Evolutionary conservation across 2,113 vertebrate species (phyloP).

Genomic region (Cynopterus brachyotis): DNA sequence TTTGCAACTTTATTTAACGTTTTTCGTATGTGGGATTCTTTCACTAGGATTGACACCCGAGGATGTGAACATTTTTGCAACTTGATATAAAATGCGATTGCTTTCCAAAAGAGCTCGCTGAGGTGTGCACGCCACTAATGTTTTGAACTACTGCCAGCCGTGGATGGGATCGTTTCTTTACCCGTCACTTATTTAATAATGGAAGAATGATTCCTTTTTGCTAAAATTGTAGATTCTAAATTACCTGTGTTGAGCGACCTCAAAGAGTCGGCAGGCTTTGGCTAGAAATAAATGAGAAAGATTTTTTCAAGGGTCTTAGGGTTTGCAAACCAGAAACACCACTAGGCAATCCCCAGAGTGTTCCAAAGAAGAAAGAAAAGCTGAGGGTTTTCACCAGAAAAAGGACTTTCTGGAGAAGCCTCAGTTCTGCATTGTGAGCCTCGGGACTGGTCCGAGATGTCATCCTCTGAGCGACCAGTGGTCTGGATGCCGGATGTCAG

Average conservation of each 20-base stretch:
- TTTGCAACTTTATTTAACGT: background rate
- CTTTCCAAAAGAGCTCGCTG: background rate
- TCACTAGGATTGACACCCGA: background rate
- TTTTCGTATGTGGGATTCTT: background rate
- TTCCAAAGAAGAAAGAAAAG: too few relatives aligned
- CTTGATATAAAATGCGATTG: background rate
- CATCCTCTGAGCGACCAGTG: background rate
- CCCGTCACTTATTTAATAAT: background rate
- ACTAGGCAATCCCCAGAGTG: background rate
- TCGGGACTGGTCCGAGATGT: background rate
- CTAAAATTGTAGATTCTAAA: background rate
- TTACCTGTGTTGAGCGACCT: background rate
- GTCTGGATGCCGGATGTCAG: background rate
- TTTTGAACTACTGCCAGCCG: background rate
- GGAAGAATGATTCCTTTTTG: background rate
- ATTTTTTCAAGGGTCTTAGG: background rate
- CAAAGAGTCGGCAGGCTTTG: background rate
- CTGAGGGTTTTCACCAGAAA: background rate
- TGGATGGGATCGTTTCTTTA: background rate
- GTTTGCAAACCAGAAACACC: background rate
- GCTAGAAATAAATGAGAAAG: background rate
- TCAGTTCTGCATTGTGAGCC: background rate
- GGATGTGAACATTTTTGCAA: background rate
- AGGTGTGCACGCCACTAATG: background rate
- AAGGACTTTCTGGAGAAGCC: background rate